Conservation (phyloP, 2,113 vertebrate species). For the Cairina moschata region DNA sequence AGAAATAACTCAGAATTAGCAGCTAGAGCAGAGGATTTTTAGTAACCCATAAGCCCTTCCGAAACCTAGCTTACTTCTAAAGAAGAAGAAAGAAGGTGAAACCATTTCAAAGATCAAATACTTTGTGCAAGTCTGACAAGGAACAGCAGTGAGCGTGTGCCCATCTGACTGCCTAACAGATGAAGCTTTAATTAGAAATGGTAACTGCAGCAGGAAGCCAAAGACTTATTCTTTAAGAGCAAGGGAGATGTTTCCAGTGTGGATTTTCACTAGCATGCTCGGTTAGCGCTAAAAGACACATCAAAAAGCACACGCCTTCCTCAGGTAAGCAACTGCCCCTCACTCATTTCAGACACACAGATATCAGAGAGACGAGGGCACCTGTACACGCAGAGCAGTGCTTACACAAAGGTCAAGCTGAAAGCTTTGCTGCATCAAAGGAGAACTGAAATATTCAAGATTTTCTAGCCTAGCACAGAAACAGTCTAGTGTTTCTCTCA, state of each 20-base stretch:
- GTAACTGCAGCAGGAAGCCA: neutral
- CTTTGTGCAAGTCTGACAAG: neutral
- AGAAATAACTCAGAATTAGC: neutral
- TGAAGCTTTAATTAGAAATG: neutral
- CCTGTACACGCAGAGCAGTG: neutral
- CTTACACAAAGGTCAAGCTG: neutral
- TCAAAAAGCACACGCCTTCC: neutral
- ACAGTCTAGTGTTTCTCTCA: neutral
- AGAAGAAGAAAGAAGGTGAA: neutral
- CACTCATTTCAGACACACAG: neutral
- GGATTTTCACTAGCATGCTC: neutral
- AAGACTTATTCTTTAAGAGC: neutral
- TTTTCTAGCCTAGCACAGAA: neutral
- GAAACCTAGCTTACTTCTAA: neutral
- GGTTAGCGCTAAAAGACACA: neutral
- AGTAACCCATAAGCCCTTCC: neutral
- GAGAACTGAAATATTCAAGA: neutral
- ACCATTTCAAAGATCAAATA: neutral
- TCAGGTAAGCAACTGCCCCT: neutral
- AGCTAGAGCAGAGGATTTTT: neutral
- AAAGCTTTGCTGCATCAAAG: neutral
- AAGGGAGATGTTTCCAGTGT: neutral
- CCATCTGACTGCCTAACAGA: neutral
- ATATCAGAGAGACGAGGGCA: neutral
- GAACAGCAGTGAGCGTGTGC: neutral